Evolutionary conservation across 2,113 vertebrate genomes (phyloP).

Genomic region (Cyprinodon tularosa): DNA sequence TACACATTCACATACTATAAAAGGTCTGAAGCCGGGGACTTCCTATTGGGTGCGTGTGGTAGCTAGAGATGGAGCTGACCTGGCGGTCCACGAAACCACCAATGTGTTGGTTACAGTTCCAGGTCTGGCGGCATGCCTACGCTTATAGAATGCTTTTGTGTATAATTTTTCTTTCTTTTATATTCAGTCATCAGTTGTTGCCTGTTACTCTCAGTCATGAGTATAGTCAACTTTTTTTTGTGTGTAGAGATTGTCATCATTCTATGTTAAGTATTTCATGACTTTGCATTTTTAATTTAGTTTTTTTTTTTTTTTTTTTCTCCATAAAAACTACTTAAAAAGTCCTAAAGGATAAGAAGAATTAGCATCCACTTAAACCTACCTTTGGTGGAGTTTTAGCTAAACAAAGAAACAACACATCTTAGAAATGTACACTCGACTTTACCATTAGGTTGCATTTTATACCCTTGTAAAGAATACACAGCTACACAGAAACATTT

Average conservation of each 20-base stretch:
- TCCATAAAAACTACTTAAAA: not conserved
- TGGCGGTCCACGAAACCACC: slow-evolving; percentile 85
- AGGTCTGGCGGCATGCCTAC: slow-evolving; percentile 84
- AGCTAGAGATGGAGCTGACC: slow-evolving; percentile 86
- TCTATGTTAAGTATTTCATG: not conserved
- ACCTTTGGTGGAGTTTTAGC: not conserved
- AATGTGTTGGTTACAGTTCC: slow-evolving; percentile 89
- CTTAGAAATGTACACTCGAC: too few relatives aligned
- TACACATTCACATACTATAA: slow-evolving; percentile 89
- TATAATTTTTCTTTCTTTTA: not conserved
- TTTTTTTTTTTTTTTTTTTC: not conserved
- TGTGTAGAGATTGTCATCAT: slow-evolving; percentile 30
- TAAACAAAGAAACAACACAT: too few relatives aligned
- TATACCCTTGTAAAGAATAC: too few relatives aligned
- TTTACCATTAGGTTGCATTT: too few relatives aligned
- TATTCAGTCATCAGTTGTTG: slow-evolving; percentile 7
- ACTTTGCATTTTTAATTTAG: not conserved
- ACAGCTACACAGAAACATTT: too few relatives aligned
- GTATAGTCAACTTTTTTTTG: slow-evolving; percentile 11
- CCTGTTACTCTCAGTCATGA: slow-evolving; percentile 15
- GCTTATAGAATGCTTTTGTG: slow-evolving; percentile 25
- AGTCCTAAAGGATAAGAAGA: not conserved
- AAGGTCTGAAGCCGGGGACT: slow-evolving; percentile 91
- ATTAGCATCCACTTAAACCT: not conserved
- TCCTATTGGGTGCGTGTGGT: slow-evolving; percentile 92